Evolutionary conservation across 2,888 invertebrate species (phyloP).

Genomic region (Arenicola marina): DNA sequence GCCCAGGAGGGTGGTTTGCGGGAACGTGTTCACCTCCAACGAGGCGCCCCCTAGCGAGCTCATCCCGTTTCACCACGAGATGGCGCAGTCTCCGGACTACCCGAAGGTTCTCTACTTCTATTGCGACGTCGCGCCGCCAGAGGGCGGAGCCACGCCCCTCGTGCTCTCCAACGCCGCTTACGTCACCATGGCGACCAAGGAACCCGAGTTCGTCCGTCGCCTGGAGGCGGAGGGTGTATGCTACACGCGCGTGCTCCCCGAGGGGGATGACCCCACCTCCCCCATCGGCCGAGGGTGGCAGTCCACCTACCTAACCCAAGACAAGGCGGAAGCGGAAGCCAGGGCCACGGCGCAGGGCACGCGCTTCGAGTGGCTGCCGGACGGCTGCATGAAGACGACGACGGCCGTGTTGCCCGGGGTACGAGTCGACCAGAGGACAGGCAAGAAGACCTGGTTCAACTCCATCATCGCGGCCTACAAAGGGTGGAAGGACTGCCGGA

Average conservation of each 20-base stretch:
- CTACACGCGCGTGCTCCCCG: constrained; percentile 39
- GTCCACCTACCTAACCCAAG: constrained; percentile 41
- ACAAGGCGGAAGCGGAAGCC: constrained; percentile 36
- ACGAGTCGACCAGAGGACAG: constrained; percentile 37
- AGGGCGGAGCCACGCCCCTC: constrained; percentile 45
- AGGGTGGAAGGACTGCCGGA: constrained; percentile 44
- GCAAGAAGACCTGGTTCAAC: constrained; percentile 45
- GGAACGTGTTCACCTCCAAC: constrained; percentile 44
- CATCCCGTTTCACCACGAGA: constrained; percentile 49
- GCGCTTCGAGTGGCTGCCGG: constrained; percentile 38
- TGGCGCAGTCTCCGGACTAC: constrained; percentile 46
- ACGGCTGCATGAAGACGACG: constrained; percentile 42
- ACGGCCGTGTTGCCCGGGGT: constrained; percentile 40
- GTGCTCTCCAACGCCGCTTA: constrained; percentile 40
- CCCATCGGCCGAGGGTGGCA: constrained; percentile 49
- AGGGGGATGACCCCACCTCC: constrained; percentile 42
- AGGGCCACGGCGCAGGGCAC: constrained; percentile 39
- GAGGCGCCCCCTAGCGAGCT: constrained; percentile 45
- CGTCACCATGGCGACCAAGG: constrained; percentile 28
- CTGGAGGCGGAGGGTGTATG: constrained; percentile 36
- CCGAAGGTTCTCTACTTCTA: constrained; percentile 42
- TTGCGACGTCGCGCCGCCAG: constrained; percentile 37
- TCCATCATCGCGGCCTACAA: constrained; percentile 45
- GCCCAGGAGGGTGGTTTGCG: constrained; percentile 35
- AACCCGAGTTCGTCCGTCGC: constrained; percentile 36